phyloP scores from a whole-genome alignment of 1,140 invertebrate species.

The Neomicropteryx cornuta region DNA sequence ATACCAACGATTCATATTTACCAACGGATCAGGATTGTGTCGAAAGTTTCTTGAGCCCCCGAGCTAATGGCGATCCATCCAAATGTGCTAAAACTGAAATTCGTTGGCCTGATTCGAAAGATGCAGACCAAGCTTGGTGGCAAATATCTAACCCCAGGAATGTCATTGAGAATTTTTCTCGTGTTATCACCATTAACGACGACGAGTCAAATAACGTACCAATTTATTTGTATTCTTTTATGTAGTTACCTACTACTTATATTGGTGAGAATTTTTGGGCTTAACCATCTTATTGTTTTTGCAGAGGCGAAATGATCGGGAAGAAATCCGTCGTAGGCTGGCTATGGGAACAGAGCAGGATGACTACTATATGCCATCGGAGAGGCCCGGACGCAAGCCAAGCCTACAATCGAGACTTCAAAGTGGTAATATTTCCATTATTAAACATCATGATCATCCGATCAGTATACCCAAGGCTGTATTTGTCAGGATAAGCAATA shows the following conservation, averaged over 20 bases:
- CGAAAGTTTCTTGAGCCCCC: conserved; percentile 27
- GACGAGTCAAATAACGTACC: too few relatives aligned
- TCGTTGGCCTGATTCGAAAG: conserved; percentile 33
- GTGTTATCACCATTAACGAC: conserved; percentile 44
- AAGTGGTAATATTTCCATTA: conserved; percentile 52
- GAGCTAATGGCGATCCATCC: conserved; percentile 24
- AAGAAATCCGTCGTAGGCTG: conserved; percentile 79
- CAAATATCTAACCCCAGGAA: too few relatives aligned
- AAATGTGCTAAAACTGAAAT: conserved; percentile 32
- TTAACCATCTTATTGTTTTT: too few relatives aligned
- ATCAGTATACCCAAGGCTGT: background rate
- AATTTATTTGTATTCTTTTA: too few relatives aligned
- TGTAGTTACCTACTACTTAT: too few relatives aligned
- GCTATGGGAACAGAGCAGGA: conserved; percentile 79
- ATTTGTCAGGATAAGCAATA: too few relatives aligned
- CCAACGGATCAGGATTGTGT: conserved; percentile 18
- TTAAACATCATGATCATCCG: conserved; percentile 6
- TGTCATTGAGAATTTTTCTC: conserved; percentile 56
- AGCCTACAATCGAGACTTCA: conserved; percentile 78
- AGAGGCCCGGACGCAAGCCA: conserved; percentile 64
- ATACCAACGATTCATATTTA: conserved; percentile 13
- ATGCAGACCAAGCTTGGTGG: too few relatives aligned
- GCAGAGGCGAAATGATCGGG: conserved; percentile 79
- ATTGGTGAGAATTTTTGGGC: too few relatives aligned
- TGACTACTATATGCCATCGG: conserved; percentile 51